A percentile compares a stretch with the other conserved stretches of the same genome.
phyloP scores from a whole-genome alignment of 2,797 vertebrate species.

The Enteromius viviparus region DNA sequence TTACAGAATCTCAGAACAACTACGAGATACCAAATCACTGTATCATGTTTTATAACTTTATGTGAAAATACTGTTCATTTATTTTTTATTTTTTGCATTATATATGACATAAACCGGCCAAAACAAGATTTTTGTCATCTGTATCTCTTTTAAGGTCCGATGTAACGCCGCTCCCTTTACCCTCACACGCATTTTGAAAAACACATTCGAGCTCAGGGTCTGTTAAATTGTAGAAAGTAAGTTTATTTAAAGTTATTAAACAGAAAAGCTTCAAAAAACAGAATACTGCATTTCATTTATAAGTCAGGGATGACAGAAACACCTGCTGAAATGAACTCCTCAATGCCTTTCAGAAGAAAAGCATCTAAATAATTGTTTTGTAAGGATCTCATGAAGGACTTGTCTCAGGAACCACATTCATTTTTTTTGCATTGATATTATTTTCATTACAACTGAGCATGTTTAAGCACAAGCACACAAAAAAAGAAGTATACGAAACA shows the following conservation, averaged over 20 bases:
- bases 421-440: neutral
- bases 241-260: conserved; percentile 39
- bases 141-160: conserved; percentile 10
- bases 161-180: neutral
- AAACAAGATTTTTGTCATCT: conserved; percentile 30
- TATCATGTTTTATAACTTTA: conserved; percentile 48
- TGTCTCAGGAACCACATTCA: neutral
- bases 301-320: neutral
- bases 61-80: conserved; percentile 26
- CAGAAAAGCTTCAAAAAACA: neutral
- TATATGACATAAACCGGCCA: conserved; percentile 35
- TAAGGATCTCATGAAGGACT: neutral
- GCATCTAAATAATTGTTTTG: neutral
- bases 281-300: neutral
- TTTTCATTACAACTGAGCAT: neutral
- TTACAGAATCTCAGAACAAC: conserved; percentile 18
- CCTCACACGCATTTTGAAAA: neutral
- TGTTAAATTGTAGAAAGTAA: neutral
- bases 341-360: neutral
- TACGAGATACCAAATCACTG: conserved; percentile 46
- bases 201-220: neutral
- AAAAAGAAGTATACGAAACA: neutral
- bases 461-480: neutral
- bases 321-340: neutral
- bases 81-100: conserved; percentile 18